Conservation (phyloP, 1,140 invertebrate genomes). For the Nasonia vitripennis region DNA sequence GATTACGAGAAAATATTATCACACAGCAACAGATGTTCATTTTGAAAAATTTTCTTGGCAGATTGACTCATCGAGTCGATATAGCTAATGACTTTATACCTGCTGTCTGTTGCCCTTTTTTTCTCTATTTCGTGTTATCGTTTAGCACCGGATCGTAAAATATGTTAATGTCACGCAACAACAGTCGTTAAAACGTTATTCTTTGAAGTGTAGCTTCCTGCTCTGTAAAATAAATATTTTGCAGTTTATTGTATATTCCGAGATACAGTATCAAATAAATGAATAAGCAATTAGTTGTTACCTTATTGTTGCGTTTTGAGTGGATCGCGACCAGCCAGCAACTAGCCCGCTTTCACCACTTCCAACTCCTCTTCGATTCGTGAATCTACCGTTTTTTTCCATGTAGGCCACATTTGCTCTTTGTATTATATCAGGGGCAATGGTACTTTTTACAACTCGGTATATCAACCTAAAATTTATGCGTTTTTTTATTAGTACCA, state of each 20-base stretch:
- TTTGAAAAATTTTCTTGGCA: conserved; percentile 12
- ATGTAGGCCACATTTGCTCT: conserved; percentile 55
- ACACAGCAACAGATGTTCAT: conserved; percentile 26
- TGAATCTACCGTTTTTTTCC: conserved; percentile 56
- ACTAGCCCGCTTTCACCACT: conserved; percentile 66
- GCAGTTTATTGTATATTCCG: neutral
- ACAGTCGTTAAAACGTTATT: conserved; percentile 68
- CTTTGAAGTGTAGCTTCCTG: conserved; percentile 62
- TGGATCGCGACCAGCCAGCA: conserved; percentile 71
- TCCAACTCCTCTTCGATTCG: conserved; percentile 62
- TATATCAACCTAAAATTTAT: conserved; percentile 63
- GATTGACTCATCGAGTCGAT: neutral
- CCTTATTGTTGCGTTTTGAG: conserved; percentile 71
- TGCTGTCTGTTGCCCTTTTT: neutral
- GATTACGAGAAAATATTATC: conserved; percentile 40
- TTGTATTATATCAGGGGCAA: conserved; percentile 69
- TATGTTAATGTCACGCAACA: conserved; percentile 61
- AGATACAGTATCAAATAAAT: neutral
- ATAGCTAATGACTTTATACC: neutral
- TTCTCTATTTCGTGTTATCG: conserved; percentile 16
- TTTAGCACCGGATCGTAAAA: neutral
- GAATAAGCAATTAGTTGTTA: conserved; percentile 48
- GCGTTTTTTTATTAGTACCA: neutral
- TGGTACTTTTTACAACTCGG: conserved; percentile 64
- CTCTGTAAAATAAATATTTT: conserved; percentile 57